Evolutionary conservation across 2,888 invertebrate species (phyloP), one percentile per base, ranked within the genome.

Genomic region (Lamproptera curius): DNA sequence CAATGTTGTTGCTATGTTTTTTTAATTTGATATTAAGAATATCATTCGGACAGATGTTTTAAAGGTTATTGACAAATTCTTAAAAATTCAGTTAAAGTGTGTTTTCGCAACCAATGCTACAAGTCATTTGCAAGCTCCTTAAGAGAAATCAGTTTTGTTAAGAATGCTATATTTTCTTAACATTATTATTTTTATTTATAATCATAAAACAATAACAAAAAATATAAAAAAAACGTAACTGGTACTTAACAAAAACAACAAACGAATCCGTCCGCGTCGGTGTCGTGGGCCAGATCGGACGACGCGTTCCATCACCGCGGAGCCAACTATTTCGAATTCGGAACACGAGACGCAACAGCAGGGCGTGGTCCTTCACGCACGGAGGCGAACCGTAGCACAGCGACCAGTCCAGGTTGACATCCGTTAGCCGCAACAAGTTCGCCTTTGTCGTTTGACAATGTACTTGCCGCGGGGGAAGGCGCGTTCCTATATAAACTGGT

Each of bases 331-430:
- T 71, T 73, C 49, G 55, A 71, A 75, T 72, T 70, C 65, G 59
- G 64, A 64, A 62, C 65, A 57, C 59, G 56, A 51, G 51, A 53
- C 61, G 53, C 54, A 65, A 67, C 65, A 72, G 43, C 67, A 70
- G 80, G 83, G 83, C 79, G 83, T 83, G 83, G 82, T 73, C 58
- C 59, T 62, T 62, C 51, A 53, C 57, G 28, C 35, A 48, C 56
- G 58, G 54, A 65, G 63, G 62, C 60, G 58, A 69, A 61, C 58
- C 66, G n/a, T 64, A 62, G 46, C 44, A n/a, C 17, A 15, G 34
- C 35, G 40, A 48, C 70, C 65, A 70, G 45, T 47, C 52, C 56
- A 42, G 39, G 52, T 56, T 61, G 73, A 67, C 59, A 70, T 56
- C 58, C 51, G 53, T 44, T 52, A 44, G 39, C 42, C 43, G 42